Evolutionary conservation across 2,888 invertebrate species (phyloP), one percentile per base, ranked within the genome.

Genomic region (Tortrix viridana): DNA sequence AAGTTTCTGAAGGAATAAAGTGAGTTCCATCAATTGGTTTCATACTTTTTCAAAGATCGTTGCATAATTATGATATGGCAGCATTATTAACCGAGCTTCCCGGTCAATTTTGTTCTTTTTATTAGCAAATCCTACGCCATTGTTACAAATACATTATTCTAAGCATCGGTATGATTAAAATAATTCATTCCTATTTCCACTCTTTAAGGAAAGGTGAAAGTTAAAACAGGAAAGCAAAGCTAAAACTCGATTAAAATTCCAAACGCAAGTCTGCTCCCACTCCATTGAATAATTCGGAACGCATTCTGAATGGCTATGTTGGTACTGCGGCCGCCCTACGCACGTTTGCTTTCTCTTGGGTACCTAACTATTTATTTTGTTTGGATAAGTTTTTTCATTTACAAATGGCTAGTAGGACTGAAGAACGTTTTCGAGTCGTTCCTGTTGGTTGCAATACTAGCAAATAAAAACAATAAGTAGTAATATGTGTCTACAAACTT

Each of bases 281-380:
- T 81, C 79, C 79, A 79, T 77, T 82, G 81, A 82, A 82, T 82
- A 79, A 80, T 80, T 76, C 72, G 74, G 74, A 75, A 80, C 79
- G 80, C 76, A 75, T 72, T 75, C 71, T 74, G 81, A 81, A 82
- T 81, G 81, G 73, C 69, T 71, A 72, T 50, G 56, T 46, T 52
- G 62, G 46, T 23, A 26, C 56, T 38, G 20, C 22, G 19, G 54
- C 18, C 41, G 43, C 63, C 58, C 69, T 60, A 70, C 69, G 66
- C 65, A 65, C 65, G 74, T 77, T 76, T 80, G 76, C 74, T 79
- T 80, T 81, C 74, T 73, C 69, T 72, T 60, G 64, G 70, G 71
- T 68, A 66, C 56, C 56, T 63, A 66, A 58, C 56, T 63, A 58
- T 63, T 57, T 63, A 53, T 52, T 43, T 18, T 63, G 43, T 52